Base-by-base conservation (phyloP, 64 coral and sea anemone species). In the Porites australiensis region DNA sequence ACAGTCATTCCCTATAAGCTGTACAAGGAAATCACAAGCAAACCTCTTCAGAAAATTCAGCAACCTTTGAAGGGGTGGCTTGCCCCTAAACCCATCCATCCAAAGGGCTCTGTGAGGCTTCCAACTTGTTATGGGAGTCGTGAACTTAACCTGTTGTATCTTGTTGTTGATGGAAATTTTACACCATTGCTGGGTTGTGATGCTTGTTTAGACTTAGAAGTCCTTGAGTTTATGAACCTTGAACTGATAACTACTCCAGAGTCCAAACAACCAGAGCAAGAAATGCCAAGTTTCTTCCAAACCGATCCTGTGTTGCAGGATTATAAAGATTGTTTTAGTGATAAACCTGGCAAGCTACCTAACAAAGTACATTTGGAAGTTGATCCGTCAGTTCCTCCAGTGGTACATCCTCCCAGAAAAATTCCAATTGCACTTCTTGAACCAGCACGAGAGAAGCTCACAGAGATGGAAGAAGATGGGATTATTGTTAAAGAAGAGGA, bases 401-500 rank as follows among this genome's bases (percentile, higher is more conserved):
- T 37, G 1, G 27, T 37, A 0, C 27, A 37, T 37, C 27, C 75
- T 44, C 63, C 77, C 47, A 86, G 81, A 63, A 85, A 85, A 51
- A 46, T 86, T 9, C 69, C 89, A 15, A 48, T 92, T 45, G 50
- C 78, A 22, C 67, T 86, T 16, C 54, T 85, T 19, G 80, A 79
- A 10, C 82, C 90, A 77, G 46, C 65, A 21, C 58, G 44, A 77
- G 72, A 87, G 46, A 93, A 79, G 61, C 49, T 87, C 13, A 70
- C 15, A 19, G 83, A 88, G 74, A 93, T 88, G 84, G 84, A 88
- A 72, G 63, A 93, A 79, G 77, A 88, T 88, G 92, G 92, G 14
- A 93, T 88, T 54, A 88, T 93, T 10, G 91, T 87, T 1, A 87
- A 87, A 88, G 92, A 73, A 61, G 62, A 88, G 15, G 91, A 93